Evolutionary conservation across 2,797 vertebrate species (phyloP), one percentile per base, ranked within the genome.

Genomic region (Otolemur crassicaudatus): DNA sequence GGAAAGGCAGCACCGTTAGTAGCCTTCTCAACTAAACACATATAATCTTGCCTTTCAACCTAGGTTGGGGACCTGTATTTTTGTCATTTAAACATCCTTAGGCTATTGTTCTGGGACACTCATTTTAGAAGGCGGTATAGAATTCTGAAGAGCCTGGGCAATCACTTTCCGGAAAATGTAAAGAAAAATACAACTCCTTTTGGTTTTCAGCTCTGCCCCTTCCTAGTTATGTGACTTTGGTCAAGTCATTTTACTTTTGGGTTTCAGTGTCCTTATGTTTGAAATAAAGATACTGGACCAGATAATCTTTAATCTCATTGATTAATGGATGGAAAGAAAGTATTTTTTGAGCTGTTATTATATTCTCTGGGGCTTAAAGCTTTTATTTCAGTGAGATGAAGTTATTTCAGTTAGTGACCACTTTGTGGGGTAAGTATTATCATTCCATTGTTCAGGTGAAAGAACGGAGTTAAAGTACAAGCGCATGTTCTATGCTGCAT

Each of bases 11-110:
- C 96, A 25, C 84, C 22, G 80, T 97, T 96, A 95, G 88, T 89
- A 79, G 84, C 92, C 94, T 96, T 94, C 75, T 94, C 94, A 40
- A 93, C 77, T n/a, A 89, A 83, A 94, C 95, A 94, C 87, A 95
- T 81, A 95, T 80, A 72, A 95, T 46, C 58, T 63, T 65, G 75
- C 56, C 89, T 94, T 94, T 92, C 72, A 87, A 91, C 60, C 60
- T 81, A 76, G 83, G 82, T 40, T n/a, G 69, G 69, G 81, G 58
- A 69, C 46, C 76, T 61, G n/a, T 29, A 49, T 85, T 53, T 93
- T 97, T 93, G 93, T 92, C 93, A 94, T 94, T 97, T 93, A 97
- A 95, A 72, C 0, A 7, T 86, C 94, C 73, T 83, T 58, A 61
- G 65, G 63, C 63, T 31, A 27, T 81, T 96, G 84, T 85, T 94